Evolutionary conservation across 2,888 invertebrate genomes (phyloP), one percentile per base, ranked within the genome.

Genomic region (Zaprionus bogoriensis): DNA sequence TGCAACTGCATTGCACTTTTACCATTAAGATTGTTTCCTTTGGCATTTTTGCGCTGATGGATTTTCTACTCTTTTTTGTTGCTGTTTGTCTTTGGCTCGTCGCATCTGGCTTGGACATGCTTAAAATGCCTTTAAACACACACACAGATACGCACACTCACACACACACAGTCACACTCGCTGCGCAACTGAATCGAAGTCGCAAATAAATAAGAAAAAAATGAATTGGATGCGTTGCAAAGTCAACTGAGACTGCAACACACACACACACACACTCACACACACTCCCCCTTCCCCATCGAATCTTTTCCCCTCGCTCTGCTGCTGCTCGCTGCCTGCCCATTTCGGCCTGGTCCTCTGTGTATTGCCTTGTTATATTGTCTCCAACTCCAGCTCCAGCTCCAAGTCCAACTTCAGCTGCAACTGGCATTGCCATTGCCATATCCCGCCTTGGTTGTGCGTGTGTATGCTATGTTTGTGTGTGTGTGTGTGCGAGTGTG

Each of bases 91-190:
- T 72, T 72, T 72, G 71, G 71, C 67, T 72, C 60, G 74, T 63
- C 71, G 67, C 75, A 67, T 77, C 70, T 72, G 65, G 67, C 75
- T 74, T 61, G 75, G 72, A 73, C 88, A 88, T 89, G 77, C 84
- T 83, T 87, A 77, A 88, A 88, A 89, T 89, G 82, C 82, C 87
- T 85, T 87, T 76, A 80, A 75, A 78, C 84, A 84, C 78, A 84
- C 66, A 75, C 55, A 65, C 36, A 44, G 32, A 38, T 36, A 14
- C 38, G 6, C 20, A 22, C 50, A 42, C 22, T n/a, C 51, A 47
- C 47, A 48, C 55, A 23, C n/a, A 10, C 30, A 12, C 42, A 28
- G 54, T 48, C 44, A 27, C 32, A 54, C 41, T 46, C 41, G 28
- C 48, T 58, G 38, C 53, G 74, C 67, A 72, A 75, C 70, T 82